Evolutionary conservation across 23 tunicate genomes (phyloP).

Genomic region (Clavelina lepadiformis): DNA sequence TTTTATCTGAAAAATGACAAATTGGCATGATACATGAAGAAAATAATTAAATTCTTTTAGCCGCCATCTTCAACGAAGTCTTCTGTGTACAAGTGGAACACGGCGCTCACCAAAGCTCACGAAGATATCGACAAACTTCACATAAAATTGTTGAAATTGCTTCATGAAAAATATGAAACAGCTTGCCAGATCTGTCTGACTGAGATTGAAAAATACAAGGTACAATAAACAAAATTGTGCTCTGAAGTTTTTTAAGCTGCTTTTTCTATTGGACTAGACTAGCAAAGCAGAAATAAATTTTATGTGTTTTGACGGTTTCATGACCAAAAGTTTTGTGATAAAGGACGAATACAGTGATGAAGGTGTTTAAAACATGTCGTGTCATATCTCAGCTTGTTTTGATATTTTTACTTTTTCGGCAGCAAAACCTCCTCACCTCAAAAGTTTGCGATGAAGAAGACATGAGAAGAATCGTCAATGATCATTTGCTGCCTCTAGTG

Average conservation of each 20-base stretch:
- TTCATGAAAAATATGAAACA: slow-evolving; percentile 67
- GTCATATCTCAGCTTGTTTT: background rate
- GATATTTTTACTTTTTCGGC: slow-evolving; percentile 1
- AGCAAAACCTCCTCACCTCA: slow-evolving; percentile 75
- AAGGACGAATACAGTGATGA: too few relatives aligned
- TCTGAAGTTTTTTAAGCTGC: too few relatives aligned
- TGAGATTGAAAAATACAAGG: slow-evolving; percentile 78
- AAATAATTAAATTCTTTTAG: too few relatives aligned
- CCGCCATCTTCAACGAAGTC: slow-evolving; percentile 81
- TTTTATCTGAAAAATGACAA: too few relatives aligned
- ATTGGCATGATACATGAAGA: too few relatives aligned
- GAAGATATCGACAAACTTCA: slow-evolving; percentile 79
- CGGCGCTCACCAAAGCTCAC: slow-evolving; percentile 56
- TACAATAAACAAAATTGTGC: too few relatives aligned
- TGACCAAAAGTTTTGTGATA: background rate
- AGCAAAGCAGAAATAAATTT: too few relatives aligned
- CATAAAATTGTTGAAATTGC: slow-evolving; percentile 29
- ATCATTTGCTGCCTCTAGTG: slow-evolving; percentile 73
- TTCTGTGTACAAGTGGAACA: slow-evolving; percentile 85
- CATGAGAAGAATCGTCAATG: slow-evolving; percentile 73
- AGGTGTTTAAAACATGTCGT: background rate
- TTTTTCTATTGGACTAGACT: too few relatives aligned
- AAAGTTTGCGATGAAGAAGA: slow-evolving; percentile 78
- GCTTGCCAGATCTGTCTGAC: slow-evolving; percentile 75
- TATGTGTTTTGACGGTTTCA: too few relatives aligned